phyloP scores from a whole-genome alignment of 2,888 invertebrate genomes.

The Xestia ashworthii region DNA sequence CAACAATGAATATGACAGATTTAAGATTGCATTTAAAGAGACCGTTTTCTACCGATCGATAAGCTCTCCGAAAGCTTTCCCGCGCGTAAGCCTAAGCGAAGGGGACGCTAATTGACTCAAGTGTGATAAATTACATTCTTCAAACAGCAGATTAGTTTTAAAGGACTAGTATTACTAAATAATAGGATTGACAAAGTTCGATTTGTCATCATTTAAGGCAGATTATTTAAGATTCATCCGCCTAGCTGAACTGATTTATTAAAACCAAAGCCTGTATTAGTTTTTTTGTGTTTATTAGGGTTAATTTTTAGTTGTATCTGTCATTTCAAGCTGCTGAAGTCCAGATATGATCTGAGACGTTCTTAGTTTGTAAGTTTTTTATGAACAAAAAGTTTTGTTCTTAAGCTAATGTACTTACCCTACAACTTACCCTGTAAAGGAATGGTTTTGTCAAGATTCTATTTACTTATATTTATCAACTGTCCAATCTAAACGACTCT shows the following conservation, averaged over 20 bases:
- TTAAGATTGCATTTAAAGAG: not conserved
- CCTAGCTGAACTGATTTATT: not conserved
- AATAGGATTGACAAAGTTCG: not conserved
- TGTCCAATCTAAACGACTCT: slow-evolving; percentile 22
- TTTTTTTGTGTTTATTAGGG: not conserved
- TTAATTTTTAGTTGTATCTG: not conserved
- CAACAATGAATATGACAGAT: slow-evolving; percentile 1
- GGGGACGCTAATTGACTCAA: slow-evolving; percentile 40
- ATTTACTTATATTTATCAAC: slow-evolving; percentile 29
- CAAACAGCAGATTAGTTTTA: slow-evolving; percentile 12
- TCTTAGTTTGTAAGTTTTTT: not conserved
- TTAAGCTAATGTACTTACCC: not conserved
- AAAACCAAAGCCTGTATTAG: not conserved
- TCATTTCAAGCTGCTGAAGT: not conserved
- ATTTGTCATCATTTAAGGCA: not conserved
- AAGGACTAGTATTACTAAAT: not conserved
- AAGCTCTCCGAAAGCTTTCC: not conserved
- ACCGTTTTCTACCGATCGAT: slow-evolving; percentile 19
- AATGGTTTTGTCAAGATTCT: slow-evolving; percentile 12
- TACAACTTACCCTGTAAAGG: not conserved
- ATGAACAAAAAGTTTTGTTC: not conserved
- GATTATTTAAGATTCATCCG: not conserved
- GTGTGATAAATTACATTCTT: slow-evolving; percentile 27
- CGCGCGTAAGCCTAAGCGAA: not conserved
- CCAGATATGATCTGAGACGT: not conserved